Percentiles rank a stretch among this genome's conserved stretches.
phyloP scores from a whole-genome alignment of 2,888 invertebrate species.

The Epinotia ramella region DNA sequence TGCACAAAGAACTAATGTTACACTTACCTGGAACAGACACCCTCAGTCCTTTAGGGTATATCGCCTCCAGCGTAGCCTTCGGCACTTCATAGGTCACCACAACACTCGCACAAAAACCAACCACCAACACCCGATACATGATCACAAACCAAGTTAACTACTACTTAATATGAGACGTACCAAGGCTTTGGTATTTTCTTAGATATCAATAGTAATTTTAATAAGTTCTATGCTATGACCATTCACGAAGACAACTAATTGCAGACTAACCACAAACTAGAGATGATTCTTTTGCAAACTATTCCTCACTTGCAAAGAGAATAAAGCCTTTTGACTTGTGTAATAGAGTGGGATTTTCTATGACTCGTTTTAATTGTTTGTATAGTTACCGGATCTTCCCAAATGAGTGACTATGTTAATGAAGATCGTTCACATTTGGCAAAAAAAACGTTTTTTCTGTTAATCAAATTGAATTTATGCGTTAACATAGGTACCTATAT shows the following conservation, averaged over 20 bases:
- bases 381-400: constrained; percentile 35
- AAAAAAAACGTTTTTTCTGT: constrained; percentile 16
- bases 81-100: constrained; percentile 72
- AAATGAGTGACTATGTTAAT: constrained; percentile 14
- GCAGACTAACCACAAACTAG: constrained; percentile 29
- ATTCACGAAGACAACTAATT: background rate
- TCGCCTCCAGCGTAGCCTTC: constrained; percentile 83
- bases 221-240: constrained; percentile 9
- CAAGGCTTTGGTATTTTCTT: background rate
- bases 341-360: background rate
- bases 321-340: background rate
- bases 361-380: background rate
- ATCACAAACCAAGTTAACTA: background rate
- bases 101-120: constrained; percentile 43
- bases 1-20: background rate
- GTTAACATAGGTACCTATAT: no score
- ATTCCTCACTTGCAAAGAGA: background rate
- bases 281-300: background rate
- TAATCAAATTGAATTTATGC: background rate
- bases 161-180: background rate
- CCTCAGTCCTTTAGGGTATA: constrained; percentile 85
- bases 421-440: constrained; percentile 25
- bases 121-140: constrained; percentile 36
- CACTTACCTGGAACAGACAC: constrained; percentile 86
- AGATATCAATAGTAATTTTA: background rate